Conservation (phyloP, 2,797 vertebrate genomes). For the Pseudochirops cupreus region DNA sequence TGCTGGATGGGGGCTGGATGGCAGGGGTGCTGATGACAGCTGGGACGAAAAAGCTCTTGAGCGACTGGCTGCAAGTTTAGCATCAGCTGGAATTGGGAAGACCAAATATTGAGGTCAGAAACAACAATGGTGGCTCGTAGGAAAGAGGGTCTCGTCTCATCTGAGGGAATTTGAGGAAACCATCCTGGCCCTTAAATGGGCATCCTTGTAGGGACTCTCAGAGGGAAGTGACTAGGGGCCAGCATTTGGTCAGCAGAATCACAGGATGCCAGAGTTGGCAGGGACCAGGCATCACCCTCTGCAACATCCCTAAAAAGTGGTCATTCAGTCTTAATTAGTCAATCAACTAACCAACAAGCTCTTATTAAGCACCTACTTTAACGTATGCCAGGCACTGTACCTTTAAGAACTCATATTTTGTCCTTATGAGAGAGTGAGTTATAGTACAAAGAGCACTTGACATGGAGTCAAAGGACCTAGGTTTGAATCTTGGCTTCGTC, state of each 20-base stretch:
- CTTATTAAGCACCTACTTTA: too few relatives aligned
- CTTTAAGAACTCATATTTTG: too few relatives aligned
- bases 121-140: not conserved
- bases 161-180: not conserved
- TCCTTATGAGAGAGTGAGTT: too few relatives aligned
- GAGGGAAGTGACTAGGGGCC: not conserved
- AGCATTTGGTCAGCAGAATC: not conserved
- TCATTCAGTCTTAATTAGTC: not conserved
- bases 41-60: constrained; percentile 25
- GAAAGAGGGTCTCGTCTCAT: not conserved
- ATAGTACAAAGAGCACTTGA: too few relatives aligned
- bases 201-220: not conserved
- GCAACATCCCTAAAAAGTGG: not conserved
- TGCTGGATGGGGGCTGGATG: not conserved
- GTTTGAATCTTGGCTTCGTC: too few relatives aligned
- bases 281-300: not conserved
- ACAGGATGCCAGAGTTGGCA: not conserved
- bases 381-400: too few relatives aligned
- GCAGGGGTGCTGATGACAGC: not conserved
- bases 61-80: not conserved
- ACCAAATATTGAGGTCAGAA: not conserved
- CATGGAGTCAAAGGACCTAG: too few relatives aligned
- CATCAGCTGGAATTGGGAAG: not conserved
- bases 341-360: not conserved
- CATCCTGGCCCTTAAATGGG: not conserved